phyloP scores from a whole-genome alignment of 1,140 invertebrate genomes.

The Bombus polaris region DNA sequence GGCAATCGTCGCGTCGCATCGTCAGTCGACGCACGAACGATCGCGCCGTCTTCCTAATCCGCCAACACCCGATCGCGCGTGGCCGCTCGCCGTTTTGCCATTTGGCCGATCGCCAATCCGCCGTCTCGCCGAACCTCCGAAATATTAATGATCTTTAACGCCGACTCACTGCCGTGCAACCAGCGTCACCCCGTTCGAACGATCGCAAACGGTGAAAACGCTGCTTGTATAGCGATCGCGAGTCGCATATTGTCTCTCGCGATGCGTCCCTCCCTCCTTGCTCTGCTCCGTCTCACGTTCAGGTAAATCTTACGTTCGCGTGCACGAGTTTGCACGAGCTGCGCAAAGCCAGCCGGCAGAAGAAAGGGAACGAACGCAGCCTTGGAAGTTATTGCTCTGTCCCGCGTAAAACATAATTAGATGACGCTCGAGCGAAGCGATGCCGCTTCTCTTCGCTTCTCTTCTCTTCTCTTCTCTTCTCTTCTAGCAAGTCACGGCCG shows the following conservation, averaged over 20 bases:
- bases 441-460: conserved; percentile 28
- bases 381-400: conserved; percentile 68
- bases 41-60: conserved; percentile 61
- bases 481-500: conserved; percentile 10
- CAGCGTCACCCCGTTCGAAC: background rate
- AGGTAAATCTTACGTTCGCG: conserved; percentile 68
- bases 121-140: conserved; percentile 51
- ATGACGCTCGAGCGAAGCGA: conserved; percentile 58
- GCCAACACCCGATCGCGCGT: conserved; percentile 54
- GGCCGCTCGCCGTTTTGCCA: background rate
- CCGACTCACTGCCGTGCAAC: background rate
- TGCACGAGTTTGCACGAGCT: conserved; percentile 27
- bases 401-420: conserved; percentile 72
- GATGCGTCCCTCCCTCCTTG: background rate
- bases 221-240: background rate
- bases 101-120: conserved; percentile 67
- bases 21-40: conserved; percentile 70
- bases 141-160: conserved; percentile 70
- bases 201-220: background rate
- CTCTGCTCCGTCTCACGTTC: background rate
- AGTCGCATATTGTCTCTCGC: background rate
- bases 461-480: conserved; percentile 6
- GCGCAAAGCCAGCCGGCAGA: conserved; percentile 19
- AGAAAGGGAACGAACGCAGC: conserved; percentile 50
- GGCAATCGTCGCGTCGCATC: conserved; percentile 41